A percentile compares a stretch with the other conserved stretches of the same genome.
Conservation (phyloP, 2,797 vertebrate species). For the Harpagifer antarcticus region DNA sequence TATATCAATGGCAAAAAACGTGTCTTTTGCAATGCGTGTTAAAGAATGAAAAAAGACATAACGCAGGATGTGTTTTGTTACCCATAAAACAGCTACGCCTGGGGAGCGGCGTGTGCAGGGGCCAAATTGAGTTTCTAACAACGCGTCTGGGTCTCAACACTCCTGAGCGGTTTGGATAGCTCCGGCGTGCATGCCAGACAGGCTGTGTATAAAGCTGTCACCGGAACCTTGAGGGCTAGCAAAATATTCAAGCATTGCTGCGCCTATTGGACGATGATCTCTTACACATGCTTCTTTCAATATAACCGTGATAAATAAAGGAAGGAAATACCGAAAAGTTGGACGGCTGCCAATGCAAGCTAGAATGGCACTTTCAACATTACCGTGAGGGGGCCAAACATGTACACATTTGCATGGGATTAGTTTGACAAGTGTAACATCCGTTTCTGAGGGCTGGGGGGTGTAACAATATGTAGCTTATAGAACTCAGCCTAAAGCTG, state of each 20-base stretch:
- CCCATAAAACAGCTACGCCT: conserved; percentile 37
- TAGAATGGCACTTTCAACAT: conserved; percentile 63
- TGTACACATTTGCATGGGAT: conserved; percentile 66
- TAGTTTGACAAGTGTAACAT: conserved; percentile 72
- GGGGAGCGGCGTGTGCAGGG: conserved; percentile 32
- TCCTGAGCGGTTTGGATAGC: conserved; percentile 74
- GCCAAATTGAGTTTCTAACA: conserved; percentile 67
- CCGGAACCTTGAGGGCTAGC: conserved; percentile 74
- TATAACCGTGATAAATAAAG: conserved; percentile 80
- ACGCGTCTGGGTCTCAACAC: conserved; percentile 73
- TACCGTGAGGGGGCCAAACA: conserved; percentile 44
- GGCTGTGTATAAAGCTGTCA: conserved; percentile 83
- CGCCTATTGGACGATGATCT: conserved; percentile 75
- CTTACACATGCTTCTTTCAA: conserved; percentile 77
- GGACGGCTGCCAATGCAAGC: conserved; percentile 69
- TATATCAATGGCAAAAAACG: conserved; percentile 19
- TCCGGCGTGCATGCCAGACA: conserved; percentile 74
- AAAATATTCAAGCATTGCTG: conserved; percentile 78
- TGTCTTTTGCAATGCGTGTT: conserved; percentile 1
- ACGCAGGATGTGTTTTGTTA: conserved; percentile 58
- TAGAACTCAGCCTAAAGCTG: conserved; percentile 63
- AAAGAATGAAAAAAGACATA: conserved; percentile 45
- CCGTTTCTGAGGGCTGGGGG: conserved; percentile 37
- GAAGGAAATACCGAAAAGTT: conserved; percentile 77
- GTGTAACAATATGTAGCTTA: conserved; percentile 66